Conservation (phyloP, 2,888 invertebrate species). For the Oxycera nigricornis region DNA sequence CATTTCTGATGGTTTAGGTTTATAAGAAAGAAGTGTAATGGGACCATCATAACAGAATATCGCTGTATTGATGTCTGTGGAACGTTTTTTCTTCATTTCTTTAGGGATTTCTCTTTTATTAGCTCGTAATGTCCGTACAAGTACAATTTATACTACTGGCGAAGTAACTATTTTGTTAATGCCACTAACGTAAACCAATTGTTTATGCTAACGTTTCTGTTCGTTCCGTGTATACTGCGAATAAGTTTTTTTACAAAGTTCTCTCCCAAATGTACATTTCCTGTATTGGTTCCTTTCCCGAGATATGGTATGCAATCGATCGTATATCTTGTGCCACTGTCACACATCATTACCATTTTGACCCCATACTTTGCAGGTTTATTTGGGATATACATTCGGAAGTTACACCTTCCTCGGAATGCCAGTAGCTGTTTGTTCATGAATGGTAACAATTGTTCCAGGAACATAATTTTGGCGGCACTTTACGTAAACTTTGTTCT, state of each 20-base stretch:
- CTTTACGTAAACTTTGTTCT: too few relatives aligned
- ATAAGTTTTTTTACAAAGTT: not conserved
- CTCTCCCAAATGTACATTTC: not conserved
- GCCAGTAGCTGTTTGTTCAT: too few relatives aligned
- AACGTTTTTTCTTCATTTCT: too few relatives aligned
- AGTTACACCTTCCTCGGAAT: not conserved
- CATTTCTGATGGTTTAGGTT: not conserved
- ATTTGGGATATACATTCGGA: not conserved
- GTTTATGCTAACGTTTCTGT: not conserved
- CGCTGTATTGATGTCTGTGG: too few relatives aligned
- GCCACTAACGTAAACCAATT: not conserved
- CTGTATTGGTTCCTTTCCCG: not conserved
- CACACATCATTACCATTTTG: not conserved
- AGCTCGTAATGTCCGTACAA: not conserved
- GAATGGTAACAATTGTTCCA: too few relatives aligned
- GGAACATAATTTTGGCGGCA: too few relatives aligned
- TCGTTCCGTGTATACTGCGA: not conserved
- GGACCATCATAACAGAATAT: slow-evolving; percentile 43
- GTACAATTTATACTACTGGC: not conserved
- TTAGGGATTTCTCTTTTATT: not conserved
- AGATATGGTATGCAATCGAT: not conserved
- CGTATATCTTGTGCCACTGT: not conserved
- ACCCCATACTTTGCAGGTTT: not conserved
- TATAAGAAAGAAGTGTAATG: slow-evolving; percentile 28
- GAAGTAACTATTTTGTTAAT: not conserved